Base-by-base conservation (phyloP, 2,797 vertebrate species). In the Alcedo atthis region DNA sequence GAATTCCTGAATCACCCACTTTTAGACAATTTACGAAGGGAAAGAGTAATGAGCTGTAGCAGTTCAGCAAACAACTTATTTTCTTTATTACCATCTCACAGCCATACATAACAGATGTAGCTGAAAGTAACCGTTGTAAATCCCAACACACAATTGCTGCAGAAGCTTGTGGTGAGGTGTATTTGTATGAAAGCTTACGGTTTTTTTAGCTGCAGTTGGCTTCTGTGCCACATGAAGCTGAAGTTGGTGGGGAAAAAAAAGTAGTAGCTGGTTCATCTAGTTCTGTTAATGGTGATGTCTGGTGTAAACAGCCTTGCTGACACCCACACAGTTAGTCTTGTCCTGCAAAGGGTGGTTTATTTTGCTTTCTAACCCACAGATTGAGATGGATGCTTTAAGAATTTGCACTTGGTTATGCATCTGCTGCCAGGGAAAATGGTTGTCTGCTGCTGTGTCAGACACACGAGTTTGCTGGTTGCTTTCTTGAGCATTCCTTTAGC, bases 231-330 rank as follows among this genome's bases (percentile, higher is more conserved):
- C 0, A 6, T 2, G n/a, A 28, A 71, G n/a, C 42, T 40, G 61
- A 77, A 54, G 21, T 5, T 49, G 9, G 1, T 76, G 42, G 37
- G 12, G 30, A 26, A 68, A 66, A 24, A 68, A 69, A 1, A 1
- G 8, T 1, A n/a, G 68, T 26, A 35, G 68, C 37, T 64, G 59
- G 45, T n/a, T 5, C 43, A 13, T 43, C 45, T 66, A 77, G 13
- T 84, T 59, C 51, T 3, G 1, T 37, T 15, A 10, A 19, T 82
- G 33, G 24, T 13, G 81, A 49, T 26, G 68, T 54, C 61, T 85
- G 73, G 30, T 87, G 79, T 69, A 64, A 64, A 45, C 51, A 79
- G 63, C 51, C 75, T 43, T 48, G 91, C 86, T 93, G 76, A 48
- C 64, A 55, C 90, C 81, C 82, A 66, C 35, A 8, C 8, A 4